A percentile compares a stretch with the other conserved stretches of the same genome.
These are phyloP conservation scores for Sardina pilchardus DNA, from an alignment of 2,113 vertebrate species.

Conservation along the genomic window DNA sequence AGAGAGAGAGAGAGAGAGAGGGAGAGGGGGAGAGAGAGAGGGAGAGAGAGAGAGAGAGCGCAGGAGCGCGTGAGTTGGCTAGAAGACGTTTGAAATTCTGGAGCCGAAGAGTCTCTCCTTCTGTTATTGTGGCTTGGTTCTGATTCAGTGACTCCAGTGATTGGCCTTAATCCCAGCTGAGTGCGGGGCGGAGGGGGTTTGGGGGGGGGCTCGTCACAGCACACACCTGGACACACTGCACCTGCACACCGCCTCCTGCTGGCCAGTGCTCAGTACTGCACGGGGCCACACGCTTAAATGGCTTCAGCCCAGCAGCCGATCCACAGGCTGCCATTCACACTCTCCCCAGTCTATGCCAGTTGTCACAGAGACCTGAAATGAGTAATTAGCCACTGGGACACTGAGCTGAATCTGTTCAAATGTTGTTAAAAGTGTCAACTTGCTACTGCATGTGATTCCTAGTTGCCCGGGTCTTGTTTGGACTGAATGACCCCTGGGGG, in stretches of 20 bases:
- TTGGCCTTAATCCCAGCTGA: slow-evolving; percentile 72
- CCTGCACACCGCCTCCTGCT: slow-evolving; percentile 6
- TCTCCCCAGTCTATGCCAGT: not conserved
- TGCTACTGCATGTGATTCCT: not conserved
- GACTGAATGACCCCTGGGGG: not conserved
- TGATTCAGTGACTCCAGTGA: slow-evolving; percentile 66
- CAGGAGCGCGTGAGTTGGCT: slow-evolving; percentile 56
- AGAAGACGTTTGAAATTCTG: slow-evolving; percentile 71
- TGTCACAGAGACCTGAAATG: not conserved
- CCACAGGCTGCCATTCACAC: not conserved
- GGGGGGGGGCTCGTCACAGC: slow-evolving; percentile 37
- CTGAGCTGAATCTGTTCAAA: not conserved
- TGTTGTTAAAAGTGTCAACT: not conserved
- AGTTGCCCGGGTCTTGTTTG: not conserved
- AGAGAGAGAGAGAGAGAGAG: slow-evolving; percentile 54
- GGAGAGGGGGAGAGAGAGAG: not conserved
- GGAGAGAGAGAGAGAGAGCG: slow-evolving; percentile 21
- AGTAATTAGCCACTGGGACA: not conserved
- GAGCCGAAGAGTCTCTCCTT: slow-evolving; percentile 61
- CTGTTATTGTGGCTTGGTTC: slow-evolving; percentile 69
- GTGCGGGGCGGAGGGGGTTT: slow-evolving; percentile 68
- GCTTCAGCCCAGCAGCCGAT: not conserved
- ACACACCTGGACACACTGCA: not conserved
- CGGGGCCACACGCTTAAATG: slow-evolving; percentile 6
- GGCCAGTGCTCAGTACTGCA: slow-evolving; percentile 53